Evolutionary conservation across 2,797 vertebrate genomes (phyloP).

Genomic region (Trachurus trachurus): DNA sequence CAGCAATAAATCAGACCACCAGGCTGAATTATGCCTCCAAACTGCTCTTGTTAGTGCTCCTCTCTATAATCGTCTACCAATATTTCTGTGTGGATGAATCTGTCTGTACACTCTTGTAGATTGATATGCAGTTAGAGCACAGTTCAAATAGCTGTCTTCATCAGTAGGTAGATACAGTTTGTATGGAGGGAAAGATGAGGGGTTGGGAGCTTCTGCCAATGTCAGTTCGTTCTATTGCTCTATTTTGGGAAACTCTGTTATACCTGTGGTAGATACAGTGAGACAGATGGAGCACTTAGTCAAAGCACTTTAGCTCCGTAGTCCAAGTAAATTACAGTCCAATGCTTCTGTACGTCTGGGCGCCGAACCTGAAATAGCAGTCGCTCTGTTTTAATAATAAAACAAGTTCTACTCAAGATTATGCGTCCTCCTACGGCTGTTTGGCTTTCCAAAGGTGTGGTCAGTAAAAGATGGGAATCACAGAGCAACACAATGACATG

Average conservation of each 20-base stretch:
- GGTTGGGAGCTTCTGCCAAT: constrained; percentile 27
- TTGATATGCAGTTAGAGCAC: constrained; percentile 7
- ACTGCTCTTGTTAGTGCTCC: constrained; percentile 21
- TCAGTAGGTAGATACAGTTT: constrained; percentile 2
- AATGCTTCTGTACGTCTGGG: constrained; percentile 10
- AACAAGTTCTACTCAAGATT: constrained; percentile 28
- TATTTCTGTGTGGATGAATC: constrained; percentile 1
- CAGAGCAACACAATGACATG: not conserved
- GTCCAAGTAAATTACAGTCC: constrained; percentile 49
- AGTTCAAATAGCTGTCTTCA: constrained; percentile 1
- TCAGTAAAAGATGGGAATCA: not conserved
- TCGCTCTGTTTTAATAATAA: constrained; percentile 57
- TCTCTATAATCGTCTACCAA: constrained; percentile 1
- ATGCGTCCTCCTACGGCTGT: not conserved
- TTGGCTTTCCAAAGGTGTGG: not conserved
- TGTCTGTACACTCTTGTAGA: not conserved
- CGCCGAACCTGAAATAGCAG: constrained; percentile 18
- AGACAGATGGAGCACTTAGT: constrained; percentile 73
- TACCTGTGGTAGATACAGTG: constrained; percentile 63
- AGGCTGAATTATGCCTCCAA: constrained; percentile 20
- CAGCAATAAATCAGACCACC: constrained; percentile 12
- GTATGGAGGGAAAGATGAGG: constrained; percentile 14
- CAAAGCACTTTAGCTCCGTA: constrained; percentile 63
- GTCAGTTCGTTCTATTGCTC: constrained; percentile 42
- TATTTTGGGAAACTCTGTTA: constrained; percentile 60